Percentiles rank a stretch among this genome's conserved stretches.
phyloP scores from a whole-genome alignment of 2,888 invertebrate species.

The Drosophila vallismaia region DNA sequence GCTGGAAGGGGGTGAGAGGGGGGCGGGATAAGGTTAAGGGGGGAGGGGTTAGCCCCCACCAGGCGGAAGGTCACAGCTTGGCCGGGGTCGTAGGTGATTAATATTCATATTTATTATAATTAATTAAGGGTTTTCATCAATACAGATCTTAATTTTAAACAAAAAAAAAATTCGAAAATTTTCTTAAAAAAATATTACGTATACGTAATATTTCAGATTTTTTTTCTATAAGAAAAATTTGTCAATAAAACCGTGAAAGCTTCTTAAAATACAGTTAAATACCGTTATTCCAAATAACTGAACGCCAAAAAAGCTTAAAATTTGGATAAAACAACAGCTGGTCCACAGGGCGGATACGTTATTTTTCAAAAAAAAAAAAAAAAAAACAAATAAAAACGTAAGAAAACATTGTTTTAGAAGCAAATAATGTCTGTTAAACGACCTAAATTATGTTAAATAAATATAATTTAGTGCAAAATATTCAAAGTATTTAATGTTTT shows the following conservation, averaged over 20 bases:
- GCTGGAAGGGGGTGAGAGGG: background rate
- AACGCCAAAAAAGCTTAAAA: background rate
- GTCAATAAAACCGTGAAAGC: background rate
- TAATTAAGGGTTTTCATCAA: background rate
- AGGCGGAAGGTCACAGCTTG: slow-evolving; percentile 15
- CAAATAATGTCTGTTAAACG: background rate
- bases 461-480: background rate
- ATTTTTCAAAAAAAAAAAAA: background rate
- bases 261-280: no score
- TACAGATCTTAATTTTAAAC: background rate
- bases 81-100: background rate
- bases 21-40: background rate
- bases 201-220: background rate
- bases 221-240: background rate
- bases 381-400: background rate
- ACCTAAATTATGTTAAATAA: slow-evolving; percentile 1
- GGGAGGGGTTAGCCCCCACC: background rate
- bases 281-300: no score
- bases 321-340: background rate
- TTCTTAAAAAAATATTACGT: background rate
- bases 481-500: background rate
- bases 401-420: background rate
- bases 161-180: background rate
- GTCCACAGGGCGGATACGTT: background rate
- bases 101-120: background rate